Conservation (phyloP, 35 echinoderm and acorn worm species). For the Nesometra sesokonis region DNA sequence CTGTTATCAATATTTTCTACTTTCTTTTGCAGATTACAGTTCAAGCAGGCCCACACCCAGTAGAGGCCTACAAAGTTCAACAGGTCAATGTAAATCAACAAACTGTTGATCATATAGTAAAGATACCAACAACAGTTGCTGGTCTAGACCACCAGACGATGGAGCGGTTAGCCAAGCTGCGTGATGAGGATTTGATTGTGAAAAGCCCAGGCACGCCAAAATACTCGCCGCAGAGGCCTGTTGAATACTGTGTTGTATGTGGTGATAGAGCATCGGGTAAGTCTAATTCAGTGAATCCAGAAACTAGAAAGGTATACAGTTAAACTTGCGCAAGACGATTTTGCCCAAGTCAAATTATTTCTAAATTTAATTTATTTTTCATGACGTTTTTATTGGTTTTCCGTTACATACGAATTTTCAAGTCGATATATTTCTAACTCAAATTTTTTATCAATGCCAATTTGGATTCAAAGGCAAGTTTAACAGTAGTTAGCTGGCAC, state of each 20-base stretch:
- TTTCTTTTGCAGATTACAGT: neutral
- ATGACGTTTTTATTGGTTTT: too few relatives aligned
- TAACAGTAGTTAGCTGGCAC: too few relatives aligned
- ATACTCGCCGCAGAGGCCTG: constrained; percentile 32
- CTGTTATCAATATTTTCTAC: too few relatives aligned
- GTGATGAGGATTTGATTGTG: constrained; percentile 52
- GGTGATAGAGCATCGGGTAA: constrained; percentile 97
- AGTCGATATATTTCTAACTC: too few relatives aligned
- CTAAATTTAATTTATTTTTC: too few relatives aligned
- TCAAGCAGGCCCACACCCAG: neutral
- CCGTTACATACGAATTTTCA: too few relatives aligned
- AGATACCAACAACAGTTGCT: constrained; percentile 52
- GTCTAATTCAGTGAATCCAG: neutral
- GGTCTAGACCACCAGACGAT: constrained; percentile 43
- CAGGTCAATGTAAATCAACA: constrained; percentile 84
- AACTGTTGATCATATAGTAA: constrained; percentile 87
- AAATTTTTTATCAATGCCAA: too few relatives aligned
- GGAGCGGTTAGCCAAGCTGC: constrained; percentile 50
- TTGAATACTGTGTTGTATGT: constrained; percentile 94
- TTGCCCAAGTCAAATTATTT: too few relatives aligned
- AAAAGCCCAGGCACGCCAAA: constrained; percentile 22
- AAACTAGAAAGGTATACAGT: neutral
- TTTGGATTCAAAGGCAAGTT: too few relatives aligned
- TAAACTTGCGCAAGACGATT: neutral
- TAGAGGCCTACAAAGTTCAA: constrained; percentile 46